Evolutionary conservation across 2,113 vertebrate species (phyloP).

Genomic region (Hemichromis elongatus): DNA sequence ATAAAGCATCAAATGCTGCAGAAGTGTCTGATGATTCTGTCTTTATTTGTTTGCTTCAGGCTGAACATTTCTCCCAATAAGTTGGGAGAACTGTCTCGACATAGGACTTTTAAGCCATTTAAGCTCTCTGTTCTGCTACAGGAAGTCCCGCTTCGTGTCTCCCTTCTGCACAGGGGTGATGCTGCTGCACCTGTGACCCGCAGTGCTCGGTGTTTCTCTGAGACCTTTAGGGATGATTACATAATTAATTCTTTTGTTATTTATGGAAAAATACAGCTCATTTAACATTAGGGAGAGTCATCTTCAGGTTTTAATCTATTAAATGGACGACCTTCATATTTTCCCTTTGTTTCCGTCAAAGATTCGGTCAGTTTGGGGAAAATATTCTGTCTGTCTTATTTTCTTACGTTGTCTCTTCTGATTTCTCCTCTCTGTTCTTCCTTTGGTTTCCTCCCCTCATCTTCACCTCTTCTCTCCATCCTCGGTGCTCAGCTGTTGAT

Average conservation of each 20-base stretch:
- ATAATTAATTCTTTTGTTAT: not conserved
- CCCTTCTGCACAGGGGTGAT: not conserved
- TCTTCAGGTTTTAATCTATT: not conserved
- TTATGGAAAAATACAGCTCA: not conserved
- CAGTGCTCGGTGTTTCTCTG: not conserved
- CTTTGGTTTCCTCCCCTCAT: not conserved
- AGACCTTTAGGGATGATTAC: not conserved
- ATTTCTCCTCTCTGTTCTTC: not conserved
- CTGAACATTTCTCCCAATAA: not conserved
- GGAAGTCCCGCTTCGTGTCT: not conserved
- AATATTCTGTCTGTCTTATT: not conserved
- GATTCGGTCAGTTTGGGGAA: not conserved
- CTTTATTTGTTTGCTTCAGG: not conserved
- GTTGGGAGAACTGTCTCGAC: not conserved
- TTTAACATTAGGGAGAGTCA: not conserved
- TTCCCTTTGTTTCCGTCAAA: not conserved
- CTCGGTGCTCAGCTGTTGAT: not conserved
- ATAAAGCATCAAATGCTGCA: not conserved
- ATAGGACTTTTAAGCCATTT: not conserved
- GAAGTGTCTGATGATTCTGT: not conserved
- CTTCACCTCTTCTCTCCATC: not conserved
- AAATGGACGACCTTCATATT: not conserved
- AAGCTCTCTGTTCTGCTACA: not conserved
- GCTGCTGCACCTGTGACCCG: not conserved
- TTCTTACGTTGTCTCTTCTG: not conserved